phyloP scores from a whole-genome alignment of 1,140 invertebrate genomes.

The Pseudomyrmex cubaensis region DNA sequence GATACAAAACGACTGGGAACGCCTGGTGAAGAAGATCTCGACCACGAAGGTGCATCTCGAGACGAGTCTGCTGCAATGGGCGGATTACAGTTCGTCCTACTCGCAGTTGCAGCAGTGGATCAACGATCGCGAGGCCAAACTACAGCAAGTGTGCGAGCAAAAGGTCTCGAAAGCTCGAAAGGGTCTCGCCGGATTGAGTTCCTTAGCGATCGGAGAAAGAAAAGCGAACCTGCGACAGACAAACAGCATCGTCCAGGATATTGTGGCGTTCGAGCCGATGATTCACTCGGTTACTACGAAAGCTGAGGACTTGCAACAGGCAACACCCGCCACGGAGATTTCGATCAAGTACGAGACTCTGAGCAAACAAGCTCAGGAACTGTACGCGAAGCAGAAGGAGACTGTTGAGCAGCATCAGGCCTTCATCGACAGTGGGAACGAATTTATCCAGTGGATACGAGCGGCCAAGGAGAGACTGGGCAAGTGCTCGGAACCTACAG shows the following conservation, averaged over 20 bases:
- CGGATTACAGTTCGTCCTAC: slow-evolving; percentile 97
- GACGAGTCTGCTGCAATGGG: slow-evolving; percentile 96
- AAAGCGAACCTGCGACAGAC: slow-evolving; percentile 96
- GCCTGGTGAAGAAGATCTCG: slow-evolving; percentile 95
- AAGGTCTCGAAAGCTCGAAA: slow-evolving; percentile 92
- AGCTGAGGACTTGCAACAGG: slow-evolving; percentile 95
- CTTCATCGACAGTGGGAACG: slow-evolving; percentile 95
- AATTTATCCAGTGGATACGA: slow-evolving; percentile 96
- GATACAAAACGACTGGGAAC: slow-evolving; percentile 96
- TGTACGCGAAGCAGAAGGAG: slow-evolving; percentile 96
- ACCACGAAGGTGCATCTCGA: slow-evolving; percentile 97
- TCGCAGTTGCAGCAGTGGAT: slow-evolving; percentile 97
- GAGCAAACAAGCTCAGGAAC: slow-evolving; percentile 94
- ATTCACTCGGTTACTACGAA: slow-evolving; percentile 96
- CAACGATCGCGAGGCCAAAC: slow-evolving; percentile 95
- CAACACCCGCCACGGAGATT: slow-evolving; percentile 94
- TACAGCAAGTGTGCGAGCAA: slow-evolving; percentile 96
- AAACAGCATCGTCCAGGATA: slow-evolving; percentile 97
- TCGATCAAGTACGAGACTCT: slow-evolving; percentile 95
- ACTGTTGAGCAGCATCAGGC: slow-evolving; percentile 95
- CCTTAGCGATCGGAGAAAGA: slow-evolving; percentile 92
- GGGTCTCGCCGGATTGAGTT: slow-evolving; percentile 90
- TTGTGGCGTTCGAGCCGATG: slow-evolving; percentile 97
- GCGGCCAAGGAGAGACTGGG: slow-evolving; percentile 95
- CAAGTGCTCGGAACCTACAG: slow-evolving; percentile 97